Evolutionary conservation across 92 coral and sea anemone species (phyloP).

Genomic region (Scolanthus callimorphus): DNA sequence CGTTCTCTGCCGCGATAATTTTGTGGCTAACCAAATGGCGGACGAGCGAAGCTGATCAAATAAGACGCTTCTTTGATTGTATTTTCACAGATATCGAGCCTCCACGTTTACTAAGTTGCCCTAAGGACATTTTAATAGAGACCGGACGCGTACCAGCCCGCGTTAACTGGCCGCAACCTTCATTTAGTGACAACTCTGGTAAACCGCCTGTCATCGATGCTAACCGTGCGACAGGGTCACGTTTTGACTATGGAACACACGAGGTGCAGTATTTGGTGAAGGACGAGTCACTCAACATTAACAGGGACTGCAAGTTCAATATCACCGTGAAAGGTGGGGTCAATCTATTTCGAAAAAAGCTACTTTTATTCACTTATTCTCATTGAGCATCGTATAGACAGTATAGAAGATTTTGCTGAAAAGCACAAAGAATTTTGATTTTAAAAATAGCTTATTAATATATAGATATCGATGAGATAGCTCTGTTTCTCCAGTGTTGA

Average conservation of each 20-base stretch:
- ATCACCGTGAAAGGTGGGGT: background rate
- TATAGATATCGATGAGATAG: too few relatives aligned
- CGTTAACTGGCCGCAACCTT: background rate
- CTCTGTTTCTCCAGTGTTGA: too few relatives aligned
- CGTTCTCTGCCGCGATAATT: background rate
- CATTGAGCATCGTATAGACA: too few relatives aligned
- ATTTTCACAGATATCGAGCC: constrained; percentile 1
- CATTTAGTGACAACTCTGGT: background rate
- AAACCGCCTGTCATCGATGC: background rate
- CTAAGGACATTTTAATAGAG: background rate
- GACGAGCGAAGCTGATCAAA: background rate
- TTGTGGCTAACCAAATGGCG: background rate
- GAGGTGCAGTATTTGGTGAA: background rate
- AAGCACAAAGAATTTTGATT: too few relatives aligned
- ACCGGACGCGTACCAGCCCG: background rate
- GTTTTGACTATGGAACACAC: background rate
- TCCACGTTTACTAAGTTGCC: background rate
- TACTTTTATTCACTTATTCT: too few relatives aligned
- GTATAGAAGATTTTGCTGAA: too few relatives aligned
- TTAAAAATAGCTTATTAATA: too few relatives aligned
- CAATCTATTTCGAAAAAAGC: too few relatives aligned
- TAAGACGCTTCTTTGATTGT: background rate
- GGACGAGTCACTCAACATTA: background rate
- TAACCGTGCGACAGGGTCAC: background rate
- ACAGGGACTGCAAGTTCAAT: background rate